phyloP scores from a whole-genome alignment of 2,797 vertebrate genomes.

The Clamator glandarius region DNA sequence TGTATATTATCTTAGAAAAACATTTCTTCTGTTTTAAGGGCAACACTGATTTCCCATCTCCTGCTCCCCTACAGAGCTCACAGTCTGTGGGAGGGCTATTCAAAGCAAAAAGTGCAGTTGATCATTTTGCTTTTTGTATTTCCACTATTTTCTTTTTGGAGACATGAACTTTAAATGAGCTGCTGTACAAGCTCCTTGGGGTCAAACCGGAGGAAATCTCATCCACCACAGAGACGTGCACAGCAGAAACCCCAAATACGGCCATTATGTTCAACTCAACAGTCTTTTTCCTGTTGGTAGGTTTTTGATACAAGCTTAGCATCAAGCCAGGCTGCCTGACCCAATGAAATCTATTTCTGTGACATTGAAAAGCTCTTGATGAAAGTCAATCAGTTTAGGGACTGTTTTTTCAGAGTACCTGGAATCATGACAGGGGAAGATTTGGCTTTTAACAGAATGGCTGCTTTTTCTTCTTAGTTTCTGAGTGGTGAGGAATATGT shows the following conservation, averaged over 20 bases:
- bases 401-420: neutral
- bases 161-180: conserved; percentile 60
- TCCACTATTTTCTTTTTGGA: conserved; percentile 35
- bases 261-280: conserved; percentile 58
- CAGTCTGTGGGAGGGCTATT: neutral
- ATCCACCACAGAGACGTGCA: conserved; percentile 43
- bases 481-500: neutral
- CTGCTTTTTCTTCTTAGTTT: neutral
- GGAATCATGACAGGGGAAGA: neutral
- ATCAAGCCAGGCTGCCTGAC: conserved; percentile 57
- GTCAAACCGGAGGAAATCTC: conserved; percentile 58
- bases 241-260: conserved; percentile 41
- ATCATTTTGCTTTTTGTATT: neutral
- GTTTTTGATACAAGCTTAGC: conserved; percentile 51
- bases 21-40: conserved; percentile 19
- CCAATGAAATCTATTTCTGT: conserved; percentile 61
- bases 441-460: neutral
- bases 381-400: conserved; percentile 47
- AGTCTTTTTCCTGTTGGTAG: conserved; percentile 46
- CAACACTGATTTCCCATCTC: conserved; percentile 15
- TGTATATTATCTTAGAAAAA: neutral
- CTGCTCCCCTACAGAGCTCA: neutral
- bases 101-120: neutral
- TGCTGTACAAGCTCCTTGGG: conserved; percentile 53
- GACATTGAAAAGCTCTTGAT: conserved; percentile 55